Conservation (phyloP, 1,140 invertebrate species). For the Drosophila funebris region DNA sequence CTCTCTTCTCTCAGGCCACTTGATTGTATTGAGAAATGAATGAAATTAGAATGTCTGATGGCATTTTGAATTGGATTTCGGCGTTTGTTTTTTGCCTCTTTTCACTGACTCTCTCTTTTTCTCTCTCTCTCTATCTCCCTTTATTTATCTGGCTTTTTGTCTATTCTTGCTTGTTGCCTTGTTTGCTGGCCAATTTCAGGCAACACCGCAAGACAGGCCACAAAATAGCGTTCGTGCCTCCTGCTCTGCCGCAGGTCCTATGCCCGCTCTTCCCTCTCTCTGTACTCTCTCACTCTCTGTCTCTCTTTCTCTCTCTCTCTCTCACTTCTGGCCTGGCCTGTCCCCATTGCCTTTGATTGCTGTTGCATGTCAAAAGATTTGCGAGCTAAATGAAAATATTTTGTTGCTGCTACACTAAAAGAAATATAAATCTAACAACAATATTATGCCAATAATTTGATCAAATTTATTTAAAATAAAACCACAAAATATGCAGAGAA, state of each 20-base stretch:
- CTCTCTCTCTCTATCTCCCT: neutral
- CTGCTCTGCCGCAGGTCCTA: neutral
- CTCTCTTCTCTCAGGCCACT: slow-evolving; percentile 15
- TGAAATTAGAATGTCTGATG: slow-evolving; percentile 82
- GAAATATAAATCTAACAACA: neutral
- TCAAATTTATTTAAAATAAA: neutral
- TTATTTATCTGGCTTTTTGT: slow-evolving; percentile 15
- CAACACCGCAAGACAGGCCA: slow-evolving; percentile 77
- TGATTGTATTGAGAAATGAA: slow-evolving; percentile 81
- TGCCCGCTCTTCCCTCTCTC: neutral
- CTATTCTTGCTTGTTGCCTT: slow-evolving; percentile 33
- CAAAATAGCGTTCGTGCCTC: slow-evolving; percentile 58
- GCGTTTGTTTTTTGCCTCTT: slow-evolving; percentile 25
- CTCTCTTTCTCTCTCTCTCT: neutral
- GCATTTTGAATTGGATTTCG: slow-evolving; percentile 78
- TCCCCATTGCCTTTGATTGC: slow-evolving; percentile 64
- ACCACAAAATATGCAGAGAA: neutral
- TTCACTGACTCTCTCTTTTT: neutral
- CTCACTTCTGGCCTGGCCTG: neutral
- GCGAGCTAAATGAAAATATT: slow-evolving; percentile 73
- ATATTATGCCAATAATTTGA: neutral
- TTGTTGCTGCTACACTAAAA: slow-evolving; percentile 30
- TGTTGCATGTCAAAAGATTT: slow-evolving; percentile 76
- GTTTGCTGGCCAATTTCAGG: slow-evolving; percentile 70
- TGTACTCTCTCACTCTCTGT: neutral